phyloP scores from a whole-genome alignment of 1,140 invertebrate species.

The Trypoxylus dichotomus region DNA sequence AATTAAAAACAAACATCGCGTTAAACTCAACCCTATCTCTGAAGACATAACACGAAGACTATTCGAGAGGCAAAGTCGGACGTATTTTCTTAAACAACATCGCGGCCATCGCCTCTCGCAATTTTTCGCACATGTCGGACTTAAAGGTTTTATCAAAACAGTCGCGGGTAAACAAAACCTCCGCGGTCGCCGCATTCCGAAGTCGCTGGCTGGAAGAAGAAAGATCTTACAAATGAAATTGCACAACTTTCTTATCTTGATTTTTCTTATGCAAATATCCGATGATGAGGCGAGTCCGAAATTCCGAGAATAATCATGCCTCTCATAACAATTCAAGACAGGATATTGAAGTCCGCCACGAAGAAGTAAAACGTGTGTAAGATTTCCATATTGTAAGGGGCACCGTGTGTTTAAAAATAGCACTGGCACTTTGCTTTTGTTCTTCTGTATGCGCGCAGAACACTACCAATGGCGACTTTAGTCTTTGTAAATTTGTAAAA shows the following conservation, averaged over 20 bases:
- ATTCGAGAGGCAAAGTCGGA: neutral
- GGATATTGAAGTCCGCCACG: constrained; percentile 20
- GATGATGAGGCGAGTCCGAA: constrained; percentile 22
- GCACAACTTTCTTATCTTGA: constrained; percentile 19
- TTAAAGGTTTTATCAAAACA: constrained; percentile 4
- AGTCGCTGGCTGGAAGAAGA: neutral
- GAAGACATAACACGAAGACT: neutral
- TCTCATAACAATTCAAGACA: constrained; percentile 20
- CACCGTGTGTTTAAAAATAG: constrained; percentile 13
- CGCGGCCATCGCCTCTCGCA: neutral
- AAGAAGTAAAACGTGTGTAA: constrained; percentile 15
- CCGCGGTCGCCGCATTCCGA: neutral
- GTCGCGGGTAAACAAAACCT: neutral
- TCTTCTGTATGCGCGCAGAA: neutral
- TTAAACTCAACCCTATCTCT: neutral
- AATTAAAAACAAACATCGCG: neutral
- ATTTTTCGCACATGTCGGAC: neutral
- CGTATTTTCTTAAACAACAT: constrained; percentile 15
- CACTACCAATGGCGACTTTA: neutral
- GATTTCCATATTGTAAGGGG: constrained; percentile 4
- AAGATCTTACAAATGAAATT: constrained; percentile 21
- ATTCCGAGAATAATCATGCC: constrained; percentile 22
- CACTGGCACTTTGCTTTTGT: constrained; percentile 11
- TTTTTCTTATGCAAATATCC: constrained; percentile 12
- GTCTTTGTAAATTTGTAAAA: neutral